phyloP scores from a whole-genome alignment of 2,888 invertebrate genomes.

The Digitonthophagus gazella region DNA sequence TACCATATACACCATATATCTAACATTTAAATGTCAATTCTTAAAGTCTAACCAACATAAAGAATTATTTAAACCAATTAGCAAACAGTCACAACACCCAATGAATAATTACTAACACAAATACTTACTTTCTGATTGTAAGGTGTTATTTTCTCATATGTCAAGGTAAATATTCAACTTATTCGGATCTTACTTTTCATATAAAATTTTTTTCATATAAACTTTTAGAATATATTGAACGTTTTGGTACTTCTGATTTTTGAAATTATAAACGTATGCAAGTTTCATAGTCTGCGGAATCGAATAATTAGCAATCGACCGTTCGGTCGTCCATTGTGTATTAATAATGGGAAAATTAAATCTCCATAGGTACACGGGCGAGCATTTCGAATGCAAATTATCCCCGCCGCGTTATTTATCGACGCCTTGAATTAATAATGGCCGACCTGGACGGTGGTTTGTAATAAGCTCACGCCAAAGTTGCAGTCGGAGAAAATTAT shows the following conservation, averaged over 20 bases:
- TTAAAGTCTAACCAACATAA: too few relatives aligned
- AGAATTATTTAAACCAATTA: too few relatives aligned
- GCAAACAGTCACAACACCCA: too few relatives aligned
- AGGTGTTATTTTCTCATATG: too few relatives aligned
- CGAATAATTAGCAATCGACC: neutral
- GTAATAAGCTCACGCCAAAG: neutral
- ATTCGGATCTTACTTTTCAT: too few relatives aligned
- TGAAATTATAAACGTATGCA: neutral
- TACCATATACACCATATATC: too few relatives aligned
- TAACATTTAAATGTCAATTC: too few relatives aligned
- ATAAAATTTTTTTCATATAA: too few relatives aligned
- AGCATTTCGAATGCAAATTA: conserved; percentile 17
- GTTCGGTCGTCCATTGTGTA: conserved; percentile 4
- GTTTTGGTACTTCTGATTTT: neutral
- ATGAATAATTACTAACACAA: too few relatives aligned
- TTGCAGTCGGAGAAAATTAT: neutral
- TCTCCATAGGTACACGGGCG: conserved; percentile 8
- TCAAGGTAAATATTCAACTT: too few relatives aligned
- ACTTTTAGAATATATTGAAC: too few relatives aligned
- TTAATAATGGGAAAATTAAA: conserved; percentile 15
- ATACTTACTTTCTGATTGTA: too few relatives aligned
- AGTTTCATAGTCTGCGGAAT: neutral
- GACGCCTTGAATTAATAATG: neutral
- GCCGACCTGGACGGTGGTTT: neutral
- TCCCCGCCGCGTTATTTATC: conserved; percentile 3